Conservation (phyloP, 2,888 invertebrate genomes). For the Amaurobius ferox region DNA sequence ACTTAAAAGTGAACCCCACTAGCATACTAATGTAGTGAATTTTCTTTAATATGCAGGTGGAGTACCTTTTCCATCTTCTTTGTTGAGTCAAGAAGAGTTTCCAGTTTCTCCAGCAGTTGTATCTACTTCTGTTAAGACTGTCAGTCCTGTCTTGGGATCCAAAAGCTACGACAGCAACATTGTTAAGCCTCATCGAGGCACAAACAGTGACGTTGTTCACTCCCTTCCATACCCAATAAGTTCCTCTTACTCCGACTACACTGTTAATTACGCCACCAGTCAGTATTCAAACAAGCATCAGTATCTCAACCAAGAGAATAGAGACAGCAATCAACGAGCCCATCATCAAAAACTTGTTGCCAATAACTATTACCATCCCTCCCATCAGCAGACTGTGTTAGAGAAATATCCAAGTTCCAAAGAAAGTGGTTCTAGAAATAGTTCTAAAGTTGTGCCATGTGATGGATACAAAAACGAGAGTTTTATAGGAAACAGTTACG, state of each 20-base stretch:
- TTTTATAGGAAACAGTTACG: slow-evolving; percentile 39
- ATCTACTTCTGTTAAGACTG: slow-evolving; percentile 29
- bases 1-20: too few relatives aligned
- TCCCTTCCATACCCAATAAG: slow-evolving; percentile 47
- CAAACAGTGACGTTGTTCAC: slow-evolving; percentile 40
- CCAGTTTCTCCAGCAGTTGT: slow-evolving; percentile 24
- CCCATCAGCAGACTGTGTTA: slow-evolving; percentile 8
- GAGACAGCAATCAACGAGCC: background rate
- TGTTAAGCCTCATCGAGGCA: slow-evolving; percentile 26
- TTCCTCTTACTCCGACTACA: slow-evolving; percentile 39
- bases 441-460: slow-evolving; percentile 39
- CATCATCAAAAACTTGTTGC: slow-evolving; percentile 25
- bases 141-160: slow-evolving; percentile 36
- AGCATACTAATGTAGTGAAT: too few relatives aligned
- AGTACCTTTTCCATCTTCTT: slow-evolving; percentile 49
- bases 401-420: slow-evolving; percentile 16
- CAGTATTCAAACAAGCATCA: slow-evolving; percentile 39
- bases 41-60: slow-evolving; percentile 19
- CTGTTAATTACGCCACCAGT: slow-evolving; percentile 34
- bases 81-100: slow-evolving; percentile 50
- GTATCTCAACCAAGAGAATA: slow-evolving; percentile 24
- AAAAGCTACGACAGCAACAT: slow-evolving; percentile 40
- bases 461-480: slow-evolving; percentile 40
- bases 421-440: background rate
- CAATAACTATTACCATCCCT: slow-evolving; percentile 12